Base-by-base conservation (phyloP, 2,797 vertebrate genomes). In the Cuniculus paca region DNA sequence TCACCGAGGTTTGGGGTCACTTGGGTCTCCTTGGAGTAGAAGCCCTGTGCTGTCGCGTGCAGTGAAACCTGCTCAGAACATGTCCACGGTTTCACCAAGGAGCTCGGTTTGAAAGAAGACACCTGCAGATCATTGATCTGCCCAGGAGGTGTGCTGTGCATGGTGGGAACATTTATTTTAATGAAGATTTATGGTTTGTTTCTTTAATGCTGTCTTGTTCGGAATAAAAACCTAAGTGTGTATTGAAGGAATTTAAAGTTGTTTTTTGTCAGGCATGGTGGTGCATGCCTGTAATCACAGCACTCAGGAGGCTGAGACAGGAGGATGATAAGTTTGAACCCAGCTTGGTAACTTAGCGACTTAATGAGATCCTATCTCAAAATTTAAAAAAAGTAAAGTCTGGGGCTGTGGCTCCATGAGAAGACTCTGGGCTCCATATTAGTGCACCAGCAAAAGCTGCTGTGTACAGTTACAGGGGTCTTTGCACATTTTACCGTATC, bases 61-160 rank as follows among this genome's bases (percentile, higher is more conserved):
- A 20, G 0, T 31, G 48, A 87, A 14, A 31, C 68, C 42, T 80
- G 31, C 60, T 70, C 70, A 54, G 42, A 16, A 6, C 26, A 10
- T 0, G 11, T 26, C 7, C 34, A 24, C 20, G 8, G 42, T 12
- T 58, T 85, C 24, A 1, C 26, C 4, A 48, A 68, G 13, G 39
- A 72, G 54, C 39, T 12, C 17, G 17, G n/a, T 56, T 52, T 70
- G 17, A 20, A 42, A 26, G 78, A 63, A 74, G 26, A 70, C 45
- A 9, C 70, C 34, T 52, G 50, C 17, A 45, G 61, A 50, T 58
- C 11, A 7, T 58, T 80, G 19, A 12, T 45, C 24, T 86, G 39
- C 52, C 20, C 24, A 22, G 19, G 36, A 26, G 5, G 31, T 60
- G n/a, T 1, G 3, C n/a, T 7, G 0, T 13, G 39, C 72, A 0